A percentile compares a stretch with the other conserved stretches of the same genome.
phyloP scores from a whole-genome alignment of 2,888 invertebrate genomes.

The Hemistola chrysoprasaria region DNA sequence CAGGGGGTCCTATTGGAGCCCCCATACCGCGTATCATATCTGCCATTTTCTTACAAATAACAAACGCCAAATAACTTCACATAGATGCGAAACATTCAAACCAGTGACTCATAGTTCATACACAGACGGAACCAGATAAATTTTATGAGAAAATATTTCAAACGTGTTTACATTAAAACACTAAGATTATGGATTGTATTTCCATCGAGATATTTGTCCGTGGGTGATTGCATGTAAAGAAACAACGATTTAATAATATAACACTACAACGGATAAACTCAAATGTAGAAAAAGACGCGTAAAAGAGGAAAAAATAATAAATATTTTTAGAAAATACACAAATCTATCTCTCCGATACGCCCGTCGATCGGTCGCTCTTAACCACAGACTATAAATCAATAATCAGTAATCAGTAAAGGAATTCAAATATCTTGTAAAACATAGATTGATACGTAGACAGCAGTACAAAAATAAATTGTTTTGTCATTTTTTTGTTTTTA shows the following conservation, averaged over 20 bases:
- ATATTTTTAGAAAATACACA: slow-evolving; percentile 5
- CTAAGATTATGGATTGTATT: slow-evolving; percentile 19
- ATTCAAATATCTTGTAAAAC: no score
- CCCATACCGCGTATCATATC: slow-evolving; percentile 87
- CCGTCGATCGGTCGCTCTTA: slow-evolving; percentile 43
- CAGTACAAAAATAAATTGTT: no score
- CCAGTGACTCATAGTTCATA: slow-evolving; percentile 61
- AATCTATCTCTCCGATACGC: slow-evolving; percentile 39
- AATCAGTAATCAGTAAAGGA: no score
- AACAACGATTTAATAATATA: background rate
- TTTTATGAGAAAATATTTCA: slow-evolving; percentile 35
- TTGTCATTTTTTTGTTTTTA: no score
- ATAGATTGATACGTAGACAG: no score
- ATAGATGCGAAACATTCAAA: slow-evolving; percentile 29
- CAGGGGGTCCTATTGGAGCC: slow-evolving; percentile 84
- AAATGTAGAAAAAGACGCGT: background rate
- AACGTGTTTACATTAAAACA: slow-evolving; percentile 55
- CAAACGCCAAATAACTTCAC: slow-evolving; percentile 27
- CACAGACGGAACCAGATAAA: slow-evolving; percentile 30
- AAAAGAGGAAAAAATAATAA: slow-evolving; percentile 1
- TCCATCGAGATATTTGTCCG: background rate
- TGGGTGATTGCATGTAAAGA: background rate
- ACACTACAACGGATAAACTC: background rate
- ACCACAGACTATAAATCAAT: slow-evolving; percentile 28
- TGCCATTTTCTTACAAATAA: slow-evolving; percentile 77